phyloP scores from a whole-genome alignment of 2,888 invertebrate species.

The Orchesella flavescens region DNA sequence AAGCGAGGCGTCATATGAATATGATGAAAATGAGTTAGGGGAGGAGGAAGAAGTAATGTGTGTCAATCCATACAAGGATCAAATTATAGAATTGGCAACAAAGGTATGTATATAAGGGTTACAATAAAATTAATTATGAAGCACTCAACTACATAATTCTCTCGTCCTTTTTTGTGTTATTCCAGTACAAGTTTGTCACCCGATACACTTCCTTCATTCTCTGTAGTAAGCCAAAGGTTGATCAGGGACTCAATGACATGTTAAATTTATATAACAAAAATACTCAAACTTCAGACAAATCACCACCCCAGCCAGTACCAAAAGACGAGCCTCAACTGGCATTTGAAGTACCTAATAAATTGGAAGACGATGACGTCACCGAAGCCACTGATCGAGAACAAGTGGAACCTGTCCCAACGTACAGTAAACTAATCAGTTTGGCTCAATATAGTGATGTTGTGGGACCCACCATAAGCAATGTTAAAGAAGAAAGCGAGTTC shows the following conservation, averaged over 20 bases:
- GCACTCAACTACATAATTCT: neutral
- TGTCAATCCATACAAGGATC: conserved; percentile 37
- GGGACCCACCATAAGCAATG: too few relatives aligned
- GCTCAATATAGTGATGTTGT: too few relatives aligned
- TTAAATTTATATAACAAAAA: too few relatives aligned
- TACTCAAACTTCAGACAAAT: too few relatives aligned
- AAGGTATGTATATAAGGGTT: conserved; percentile 36
- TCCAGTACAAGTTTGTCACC: conserved; percentile 60
- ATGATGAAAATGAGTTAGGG: conserved; percentile 11
- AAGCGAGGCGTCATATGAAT: neutral
- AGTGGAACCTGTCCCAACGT: too few relatives aligned
- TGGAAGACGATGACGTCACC: too few relatives aligned
- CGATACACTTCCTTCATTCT: conserved; percentile 58
- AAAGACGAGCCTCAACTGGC: neutral
- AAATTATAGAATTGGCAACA: conserved; percentile 46
- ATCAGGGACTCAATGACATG: conserved; percentile 13
- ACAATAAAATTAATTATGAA: neutral
- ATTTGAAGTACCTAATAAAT: too few relatives aligned
- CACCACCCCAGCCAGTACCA: too few relatives aligned
- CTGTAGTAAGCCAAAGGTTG: neutral
- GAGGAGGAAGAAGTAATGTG: conserved; percentile 12
- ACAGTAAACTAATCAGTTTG: too few relatives aligned
- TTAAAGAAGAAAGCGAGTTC: too few relatives aligned
- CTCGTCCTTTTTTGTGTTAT: neutral
- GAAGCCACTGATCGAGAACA: too few relatives aligned